Evolutionary conservation across 2,888 invertebrate species (phyloP).

Genomic region (Schizaphis graminum): DNA sequence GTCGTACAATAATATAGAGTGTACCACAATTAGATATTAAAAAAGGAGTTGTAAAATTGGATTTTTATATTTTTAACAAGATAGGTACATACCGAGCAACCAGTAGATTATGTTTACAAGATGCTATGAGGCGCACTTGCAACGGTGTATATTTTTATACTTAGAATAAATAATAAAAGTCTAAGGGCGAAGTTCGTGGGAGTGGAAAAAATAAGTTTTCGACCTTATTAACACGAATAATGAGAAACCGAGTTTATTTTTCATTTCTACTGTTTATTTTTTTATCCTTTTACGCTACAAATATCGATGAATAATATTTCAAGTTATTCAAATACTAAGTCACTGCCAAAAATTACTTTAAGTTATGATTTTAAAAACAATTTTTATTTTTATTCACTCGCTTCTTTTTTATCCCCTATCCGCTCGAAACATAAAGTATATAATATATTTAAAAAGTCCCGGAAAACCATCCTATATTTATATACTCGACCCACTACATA

Average conservation of each 20-base stretch:
- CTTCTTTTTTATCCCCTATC: background rate
- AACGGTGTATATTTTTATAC: slow-evolving; percentile 32
- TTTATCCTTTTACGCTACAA: background rate
- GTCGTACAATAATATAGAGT: background rate
- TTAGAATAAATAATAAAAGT: slow-evolving; percentile 63
- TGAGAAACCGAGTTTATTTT: slow-evolving; percentile 45
- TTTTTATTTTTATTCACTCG: slow-evolving; percentile 9
- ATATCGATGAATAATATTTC: slow-evolving; percentile 58
- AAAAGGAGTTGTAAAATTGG: background rate
- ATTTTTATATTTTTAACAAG: slow-evolving; percentile 52
- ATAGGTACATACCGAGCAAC: slow-evolving; percentile 23
- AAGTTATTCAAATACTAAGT: slow-evolving; percentile 24
- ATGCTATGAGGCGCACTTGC: slow-evolving; percentile 51
- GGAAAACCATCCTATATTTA: slow-evolving; percentile 9
- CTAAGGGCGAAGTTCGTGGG: slow-evolving; percentile 38
- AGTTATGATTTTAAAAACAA: slow-evolving; percentile 12
- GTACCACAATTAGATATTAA: background rate
- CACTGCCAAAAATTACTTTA: slow-evolving; percentile 41
- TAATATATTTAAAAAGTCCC: slow-evolving; percentile 39
- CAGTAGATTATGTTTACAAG: slow-evolving; percentile 53
- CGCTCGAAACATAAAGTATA: slow-evolving; percentile 1
- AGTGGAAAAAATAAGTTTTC: slow-evolving; percentile 64
- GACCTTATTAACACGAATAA: slow-evolving; percentile 64
- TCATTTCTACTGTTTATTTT: background rate
- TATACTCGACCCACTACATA: slow-evolving; percentile 4